Base-by-base conservation (phyloP, 2,113 vertebrate species). In the Rissa tridactyla region DNA sequence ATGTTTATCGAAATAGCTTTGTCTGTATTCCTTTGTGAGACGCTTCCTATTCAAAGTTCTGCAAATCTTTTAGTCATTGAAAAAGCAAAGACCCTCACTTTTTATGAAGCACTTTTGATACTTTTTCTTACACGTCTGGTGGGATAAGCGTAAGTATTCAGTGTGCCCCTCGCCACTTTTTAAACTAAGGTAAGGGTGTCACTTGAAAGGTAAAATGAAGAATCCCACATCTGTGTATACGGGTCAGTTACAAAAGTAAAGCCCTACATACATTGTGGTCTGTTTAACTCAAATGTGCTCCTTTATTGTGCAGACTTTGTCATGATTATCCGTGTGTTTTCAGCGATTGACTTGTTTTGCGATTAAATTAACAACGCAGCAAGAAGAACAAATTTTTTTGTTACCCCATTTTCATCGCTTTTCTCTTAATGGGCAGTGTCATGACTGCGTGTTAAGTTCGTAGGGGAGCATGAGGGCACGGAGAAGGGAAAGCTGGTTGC, bases 401-500 rank as follows among this genome's bases (percentile, higher is more conserved):
- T 68, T 88, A 30, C 13, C 8, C 13, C 3, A 1, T 76, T 91
- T 85, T 60, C 29, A 8, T 82, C 34, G 15, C 29, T 47, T 69
- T 61, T 46, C 36, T 77, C 62, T 40, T n/a, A 30, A 40, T 2
- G 2, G 36, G 9, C 72, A 44, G 40, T 23, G 8, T 55, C 57
- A 27, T 6, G 30, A 5, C 11, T 49, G 64, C 23, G 2, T 32
- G 5, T 17, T 17, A 36, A 8, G 42, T 40, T 15, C 15, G 46
- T 6, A 5, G n/a, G 47, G 62, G 21, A 65, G 32, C 18, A 0
- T 9, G n/a, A 1, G 3, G 47, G 26, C 26, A 4, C 0, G 5
- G 61, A 8, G 76, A 49, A 27, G 21, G 68, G 32, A 54, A 62
- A 26, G 32, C 22, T 46, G 34, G 3, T 16, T 75, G 54, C 46